A percentile compares a stretch with the other conserved stretches of the same genome.
Conservation (phyloP, 2,113 vertebrate genomes). For the Todiramphus saurophagus region DNA sequence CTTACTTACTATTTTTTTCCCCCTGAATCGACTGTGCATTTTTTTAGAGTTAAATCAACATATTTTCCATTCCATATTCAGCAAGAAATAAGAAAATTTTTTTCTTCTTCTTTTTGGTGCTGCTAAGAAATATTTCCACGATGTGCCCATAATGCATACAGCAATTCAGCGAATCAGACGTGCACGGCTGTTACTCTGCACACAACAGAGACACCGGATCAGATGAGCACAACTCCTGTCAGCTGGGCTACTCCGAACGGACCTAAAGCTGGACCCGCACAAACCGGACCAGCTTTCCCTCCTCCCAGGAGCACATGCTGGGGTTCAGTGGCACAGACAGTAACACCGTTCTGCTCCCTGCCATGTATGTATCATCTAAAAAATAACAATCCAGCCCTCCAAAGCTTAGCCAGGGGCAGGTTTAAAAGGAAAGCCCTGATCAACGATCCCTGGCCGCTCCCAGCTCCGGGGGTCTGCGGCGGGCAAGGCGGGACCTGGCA, state of each 20-base stretch:
- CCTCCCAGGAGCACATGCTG: not conserved
- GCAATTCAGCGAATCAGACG: constrained; percentile 35
- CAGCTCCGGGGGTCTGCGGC: not conserved
- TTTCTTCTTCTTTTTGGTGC: not conserved
- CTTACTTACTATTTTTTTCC: not conserved
- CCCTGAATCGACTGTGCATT: constrained; percentile 54
- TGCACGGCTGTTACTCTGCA: constrained; percentile 6
- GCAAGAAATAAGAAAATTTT: constrained; percentile 68
- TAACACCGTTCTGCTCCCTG: not conserved
- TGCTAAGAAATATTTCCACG: constrained; percentile 59
- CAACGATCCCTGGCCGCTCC: not conserved
- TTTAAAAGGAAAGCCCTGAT: not conserved
- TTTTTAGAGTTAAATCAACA: constrained; percentile 78
- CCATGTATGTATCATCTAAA: not conserved
- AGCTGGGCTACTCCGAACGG: not conserved
- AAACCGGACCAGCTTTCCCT: not conserved
- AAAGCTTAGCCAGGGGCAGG: not conserved
- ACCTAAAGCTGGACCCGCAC: constrained; percentile 28
- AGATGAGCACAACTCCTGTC: constrained; percentile 24
- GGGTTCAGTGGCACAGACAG: not conserved
- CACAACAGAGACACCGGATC: constrained; percentile 16
- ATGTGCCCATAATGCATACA: constrained; percentile 41
- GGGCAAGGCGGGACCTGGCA: not conserved
- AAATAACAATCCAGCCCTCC: not conserved
- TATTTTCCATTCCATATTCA: constrained; percentile 73